Base-by-base conservation (phyloP, 2,888 invertebrate genomes). In the Drosophila ezoana region DNA sequence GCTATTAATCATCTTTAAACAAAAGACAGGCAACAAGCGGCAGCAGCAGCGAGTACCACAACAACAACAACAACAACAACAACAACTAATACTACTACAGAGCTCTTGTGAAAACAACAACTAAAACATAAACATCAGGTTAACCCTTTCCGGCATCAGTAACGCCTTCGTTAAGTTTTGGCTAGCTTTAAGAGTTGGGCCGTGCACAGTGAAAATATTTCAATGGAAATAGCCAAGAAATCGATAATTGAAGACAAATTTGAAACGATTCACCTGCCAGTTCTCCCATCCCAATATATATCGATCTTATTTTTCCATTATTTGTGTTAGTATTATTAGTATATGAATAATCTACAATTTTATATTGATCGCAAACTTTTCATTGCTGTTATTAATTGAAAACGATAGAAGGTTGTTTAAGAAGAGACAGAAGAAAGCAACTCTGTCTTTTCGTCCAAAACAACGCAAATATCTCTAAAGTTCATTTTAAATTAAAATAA, bases 1-100 rank as follows among this genome's bases (percentile, higher is more conserved):
- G 90, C 90, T 86, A 91, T 91, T 90, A 90, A 91, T 90, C 91
- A 91, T 90, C 84, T 89, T 88, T 89, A 86, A 86, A 90, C 90
- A 86, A 86, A 88, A 82, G 86, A 74, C 87, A 81, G 70, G 64
- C 81, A 80, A 62, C 70, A 67, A 60, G 64, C 45, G 63, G 53
- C 53, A 72, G 33, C 62, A 75, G 54, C 65, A 77, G 53, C 47
- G 38, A 20, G 59, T 51, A 44, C 66, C 43, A 59, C 60, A 38
- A 28, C 57, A 43, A 48, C 51, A 58, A 32, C 60, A 58, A 18
- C 65, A 67, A 47, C 35, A 49, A 23, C 65, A 56, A 14, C 49
- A 57, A 33, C 56, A 52, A 51, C 48, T 49, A 45, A 74, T 47
- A 45, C 60, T 52, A 45, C 78, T 44, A 45, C 60, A 58, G 44